A percentile compares a stretch with the other conserved stretches of the same genome.
These are phyloP conservation scores for Leptocoma aspasia DNA, from an alignment of 2,113 vertebrate genomes.

Conservation along the genomic window DNA sequence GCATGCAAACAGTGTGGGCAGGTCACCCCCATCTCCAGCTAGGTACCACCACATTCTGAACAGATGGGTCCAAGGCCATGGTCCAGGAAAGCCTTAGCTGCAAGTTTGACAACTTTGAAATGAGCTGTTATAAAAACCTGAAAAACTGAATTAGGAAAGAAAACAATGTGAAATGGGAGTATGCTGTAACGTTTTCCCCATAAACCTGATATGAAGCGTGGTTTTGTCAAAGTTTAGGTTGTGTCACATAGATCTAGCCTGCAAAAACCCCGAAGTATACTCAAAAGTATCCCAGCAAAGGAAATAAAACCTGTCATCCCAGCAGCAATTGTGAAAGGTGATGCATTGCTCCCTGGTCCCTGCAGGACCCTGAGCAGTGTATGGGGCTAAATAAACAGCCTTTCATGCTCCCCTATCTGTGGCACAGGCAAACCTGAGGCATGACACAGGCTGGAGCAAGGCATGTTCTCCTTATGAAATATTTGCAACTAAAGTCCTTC, in stretches of 20 bases:
- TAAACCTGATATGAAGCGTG: not conserved
- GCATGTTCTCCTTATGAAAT: not conserved
- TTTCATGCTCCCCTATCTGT: not conserved
- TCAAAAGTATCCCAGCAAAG: not conserved
- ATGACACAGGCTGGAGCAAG: not conserved
- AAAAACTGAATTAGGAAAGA: not conserved
- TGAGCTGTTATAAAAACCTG: not conserved
- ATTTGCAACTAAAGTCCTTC: not conserved
- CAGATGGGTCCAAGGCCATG: not conserved
- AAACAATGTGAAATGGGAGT: not conserved
- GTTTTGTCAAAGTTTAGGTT: not conserved
- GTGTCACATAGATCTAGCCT: not conserved
- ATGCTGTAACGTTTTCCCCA: not conserved
- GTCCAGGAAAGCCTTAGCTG: not conserved
- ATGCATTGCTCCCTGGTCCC: not conserved
- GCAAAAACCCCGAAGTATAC: not conserved
- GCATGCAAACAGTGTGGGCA: not conserved
- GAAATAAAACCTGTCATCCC: not conserved
- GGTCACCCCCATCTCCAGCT: not conserved
- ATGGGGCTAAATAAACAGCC: not conserved
- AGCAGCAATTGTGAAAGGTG: not conserved
- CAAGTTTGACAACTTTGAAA: not conserved
- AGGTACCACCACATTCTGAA: not conserved
- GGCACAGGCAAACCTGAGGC: not conserved
- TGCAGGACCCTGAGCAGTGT: not conserved